A percentile compares a stretch with the other conserved stretches of the same genome.
phyloP scores from a whole-genome alignment of 1,140 invertebrate genomes.

The Pygmarrhopalites habei region DNA sequence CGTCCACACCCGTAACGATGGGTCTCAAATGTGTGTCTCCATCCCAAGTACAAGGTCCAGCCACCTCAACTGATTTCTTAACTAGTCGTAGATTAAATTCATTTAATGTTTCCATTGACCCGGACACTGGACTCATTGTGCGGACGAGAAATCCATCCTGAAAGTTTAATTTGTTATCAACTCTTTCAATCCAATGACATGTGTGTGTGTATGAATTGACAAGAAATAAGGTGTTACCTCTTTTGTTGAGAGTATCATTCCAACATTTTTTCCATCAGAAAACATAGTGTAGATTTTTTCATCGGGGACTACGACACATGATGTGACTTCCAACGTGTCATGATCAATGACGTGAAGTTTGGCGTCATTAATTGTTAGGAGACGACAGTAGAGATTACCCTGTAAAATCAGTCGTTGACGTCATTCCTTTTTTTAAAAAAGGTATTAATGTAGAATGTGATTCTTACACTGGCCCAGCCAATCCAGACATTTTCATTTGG shows the following conservation, averaged over 20 bases:
- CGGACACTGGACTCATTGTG: constrained; percentile 57
- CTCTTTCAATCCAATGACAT: no score
- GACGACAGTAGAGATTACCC: constrained; percentile 52
- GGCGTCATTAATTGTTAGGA: constrained; percentile 42
- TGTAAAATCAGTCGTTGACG: no score
- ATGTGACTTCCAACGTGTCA: constrained; percentile 45
- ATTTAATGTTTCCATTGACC: constrained; percentile 46
- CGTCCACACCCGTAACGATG: constrained; percentile 55
- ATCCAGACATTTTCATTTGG: constrained; percentile 65
- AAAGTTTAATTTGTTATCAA: neutral
- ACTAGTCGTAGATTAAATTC: constrained; percentile 73
- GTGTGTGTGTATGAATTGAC: no score
- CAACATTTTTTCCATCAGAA: constrained; percentile 74
- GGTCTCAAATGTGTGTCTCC: constrained; percentile 49
- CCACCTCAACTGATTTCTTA: constrained; percentile 66
- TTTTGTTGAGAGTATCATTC: constrained; percentile 68
- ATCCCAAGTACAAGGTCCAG: constrained; percentile 64
- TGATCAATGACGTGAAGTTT: constrained; percentile 47
- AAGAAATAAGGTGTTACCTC: constrained; percentile 60
- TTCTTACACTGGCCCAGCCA: constrained; percentile 70
- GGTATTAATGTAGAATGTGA: no score
- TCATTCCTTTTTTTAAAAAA: no score
- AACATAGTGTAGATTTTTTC: constrained; percentile 65
- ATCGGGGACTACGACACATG: constrained; percentile 55
- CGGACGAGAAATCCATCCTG: constrained; percentile 76